Percentiles rank a stretch among this genome's conserved stretches.
These are phyloP conservation scores for Diplosoma virens DNA, from an alignment of 23 tunicate species.

Conservation along the genomic window DNA sequence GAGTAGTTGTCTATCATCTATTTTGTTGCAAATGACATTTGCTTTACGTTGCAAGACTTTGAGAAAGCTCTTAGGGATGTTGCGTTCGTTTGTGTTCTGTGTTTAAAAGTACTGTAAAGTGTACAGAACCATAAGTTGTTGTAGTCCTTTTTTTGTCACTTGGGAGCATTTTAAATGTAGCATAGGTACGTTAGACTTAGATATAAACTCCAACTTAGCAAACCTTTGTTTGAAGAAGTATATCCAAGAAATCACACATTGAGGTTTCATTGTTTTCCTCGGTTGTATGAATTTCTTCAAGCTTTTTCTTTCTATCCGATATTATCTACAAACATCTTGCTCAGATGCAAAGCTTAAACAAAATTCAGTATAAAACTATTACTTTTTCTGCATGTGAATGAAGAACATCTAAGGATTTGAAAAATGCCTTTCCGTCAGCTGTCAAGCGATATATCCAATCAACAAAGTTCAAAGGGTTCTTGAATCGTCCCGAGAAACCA, in stretches of 20 bases:
- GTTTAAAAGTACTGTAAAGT: too few species aligned
- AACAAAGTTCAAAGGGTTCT: conserved; percentile 12
- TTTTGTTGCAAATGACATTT: too few species aligned
- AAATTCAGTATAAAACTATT: too few species aligned
- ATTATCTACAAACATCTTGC: neutral
- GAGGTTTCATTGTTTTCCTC: neutral
- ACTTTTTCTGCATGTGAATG: conserved; percentile 41
- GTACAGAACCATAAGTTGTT: too few species aligned
- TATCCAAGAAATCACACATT: conserved; percentile 47
- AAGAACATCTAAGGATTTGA: conserved; percentile 5
- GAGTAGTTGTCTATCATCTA: too few species aligned
- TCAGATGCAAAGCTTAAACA: neutral
- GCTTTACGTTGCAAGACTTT: too few species aligned
- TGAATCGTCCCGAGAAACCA: neutral
- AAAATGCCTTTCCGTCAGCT: conserved; percentile 23
- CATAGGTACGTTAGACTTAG: too few species aligned
- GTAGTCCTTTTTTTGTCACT: too few species aligned
- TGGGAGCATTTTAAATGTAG: too few species aligned
- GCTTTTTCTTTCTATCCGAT: neutral
- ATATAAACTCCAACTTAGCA: too few species aligned
- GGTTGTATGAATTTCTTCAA: neutral
- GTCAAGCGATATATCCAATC: conserved; percentile 43
- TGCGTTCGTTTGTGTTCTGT: too few species aligned
- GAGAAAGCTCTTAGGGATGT: too few species aligned
- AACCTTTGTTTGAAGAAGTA: conserved; percentile 38